These are phyloP conservation scores for Corythaeola cristata DNA, from an alignment of 2,113 vertebrate genomes.

Conservation along the genomic window DNA sequence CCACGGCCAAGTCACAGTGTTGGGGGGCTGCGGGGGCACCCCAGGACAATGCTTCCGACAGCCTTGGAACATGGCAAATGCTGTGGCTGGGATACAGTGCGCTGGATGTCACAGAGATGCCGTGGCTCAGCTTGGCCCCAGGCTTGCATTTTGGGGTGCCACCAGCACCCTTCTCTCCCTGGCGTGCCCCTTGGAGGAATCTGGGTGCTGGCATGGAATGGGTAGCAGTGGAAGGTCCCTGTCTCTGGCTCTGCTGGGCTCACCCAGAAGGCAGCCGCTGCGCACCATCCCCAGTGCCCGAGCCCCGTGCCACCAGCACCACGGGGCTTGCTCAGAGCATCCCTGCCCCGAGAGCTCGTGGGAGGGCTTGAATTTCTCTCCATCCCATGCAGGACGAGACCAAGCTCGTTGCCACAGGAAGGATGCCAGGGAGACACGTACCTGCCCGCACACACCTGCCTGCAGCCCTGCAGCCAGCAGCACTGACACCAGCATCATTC, in stretches of 20 bases:
- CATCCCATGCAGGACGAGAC: neutral
- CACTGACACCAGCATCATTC: neutral
- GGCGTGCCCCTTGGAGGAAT: neutral
- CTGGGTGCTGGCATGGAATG: neutral
- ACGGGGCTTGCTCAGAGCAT: neutral
- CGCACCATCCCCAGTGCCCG: rapidly evolving
- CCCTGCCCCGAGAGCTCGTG: rapidly evolving
- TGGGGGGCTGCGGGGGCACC: neutral
- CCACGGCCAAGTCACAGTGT: rapidly evolving
- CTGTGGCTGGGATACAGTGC: neutral
- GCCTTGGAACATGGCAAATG: neutral
- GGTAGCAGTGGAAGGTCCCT: neutral
- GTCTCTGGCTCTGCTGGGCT: neutral
- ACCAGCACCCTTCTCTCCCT: neutral
- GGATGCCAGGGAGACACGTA: neutral
- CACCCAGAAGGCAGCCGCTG: neutral
- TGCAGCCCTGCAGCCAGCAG: neutral
- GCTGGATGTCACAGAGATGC: too few species aligned
- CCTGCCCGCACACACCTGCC: neutral
- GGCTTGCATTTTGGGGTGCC: rapidly evolving
- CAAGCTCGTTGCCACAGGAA: neutral
- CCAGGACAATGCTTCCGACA: neutral
- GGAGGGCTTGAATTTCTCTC: neutral
- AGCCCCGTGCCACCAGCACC: rapidly evolving
- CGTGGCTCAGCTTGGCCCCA: neutral